These are phyloP conservation scores for Falcaria lacertinaria DNA, from an alignment of 2,888 invertebrate species.

Conservation along the genomic window DNA sequence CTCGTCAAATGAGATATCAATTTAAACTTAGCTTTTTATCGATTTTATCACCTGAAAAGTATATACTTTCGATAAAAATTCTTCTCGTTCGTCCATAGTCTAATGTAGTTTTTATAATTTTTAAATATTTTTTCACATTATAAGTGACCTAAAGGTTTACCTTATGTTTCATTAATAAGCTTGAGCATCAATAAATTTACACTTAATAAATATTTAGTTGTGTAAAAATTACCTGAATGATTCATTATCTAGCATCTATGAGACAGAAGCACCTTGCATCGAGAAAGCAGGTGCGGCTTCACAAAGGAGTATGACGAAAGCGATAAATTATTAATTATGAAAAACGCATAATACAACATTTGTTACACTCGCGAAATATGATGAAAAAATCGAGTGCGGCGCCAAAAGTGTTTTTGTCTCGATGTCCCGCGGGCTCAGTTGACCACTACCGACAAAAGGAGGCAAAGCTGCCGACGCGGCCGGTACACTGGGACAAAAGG, in stretches of 20 bases:
- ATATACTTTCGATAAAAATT: too few relatives aligned
- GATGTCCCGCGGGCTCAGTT: slow-evolving; percentile 62
- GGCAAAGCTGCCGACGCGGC: slow-evolving; percentile 55
- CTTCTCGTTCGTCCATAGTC: too few relatives aligned
- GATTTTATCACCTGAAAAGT: too few relatives aligned
- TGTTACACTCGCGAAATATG: slow-evolving; percentile 49
- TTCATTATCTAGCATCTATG: slow-evolving; percentile 57
- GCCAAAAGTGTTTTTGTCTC: slow-evolving; percentile 72
- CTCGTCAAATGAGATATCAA: not conserved
- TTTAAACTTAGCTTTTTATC: too few relatives aligned
- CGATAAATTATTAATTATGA: slow-evolving; percentile 79
- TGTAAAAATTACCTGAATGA: slow-evolving; percentile 16
- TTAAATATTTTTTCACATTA: too few relatives aligned
- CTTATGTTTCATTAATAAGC: not conserved
- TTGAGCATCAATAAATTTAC: not conserved
- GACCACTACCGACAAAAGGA: slow-evolving; percentile 51
- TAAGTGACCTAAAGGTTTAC: not conserved
- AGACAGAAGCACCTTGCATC: slow-evolving; percentile 71
- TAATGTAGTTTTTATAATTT: too few relatives aligned
- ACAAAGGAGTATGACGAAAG: slow-evolving; percentile 63
- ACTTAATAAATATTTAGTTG: not conserved
- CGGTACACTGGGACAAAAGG: slow-evolving; percentile 59
- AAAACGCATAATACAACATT: slow-evolving; percentile 61
- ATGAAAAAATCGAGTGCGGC: slow-evolving; percentile 63
- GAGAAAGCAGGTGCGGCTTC: slow-evolving; percentile 53